phyloP scores from a whole-genome alignment of 2,113 vertebrate genomes.

The Caloenas nicobarica region DNA sequence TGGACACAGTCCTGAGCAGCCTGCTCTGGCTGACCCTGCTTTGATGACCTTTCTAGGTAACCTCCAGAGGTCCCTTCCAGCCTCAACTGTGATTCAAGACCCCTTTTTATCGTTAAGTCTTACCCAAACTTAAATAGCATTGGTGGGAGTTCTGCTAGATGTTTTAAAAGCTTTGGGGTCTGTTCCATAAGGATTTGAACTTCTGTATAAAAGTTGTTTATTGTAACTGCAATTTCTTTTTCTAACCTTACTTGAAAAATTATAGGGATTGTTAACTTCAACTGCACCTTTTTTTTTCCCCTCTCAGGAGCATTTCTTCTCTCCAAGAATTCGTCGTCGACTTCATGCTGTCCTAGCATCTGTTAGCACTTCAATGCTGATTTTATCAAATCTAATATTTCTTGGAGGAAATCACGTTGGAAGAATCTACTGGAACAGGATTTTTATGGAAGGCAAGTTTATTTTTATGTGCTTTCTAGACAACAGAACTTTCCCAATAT shows the following conservation, averaged over 20 bases:
- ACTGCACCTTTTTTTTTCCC: neutral
- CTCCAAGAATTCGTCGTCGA: constrained; percentile 80
- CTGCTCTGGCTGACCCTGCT: neutral
- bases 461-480: constrained; percentile 17
- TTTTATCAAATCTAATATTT: constrained; percentile 97
- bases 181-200: neutral
- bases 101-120: neutral
- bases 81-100: neutral
- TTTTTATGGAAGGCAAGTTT: constrained; percentile 88
- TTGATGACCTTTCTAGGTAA: neutral
- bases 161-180: neutral
- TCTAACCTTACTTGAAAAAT: neutral
- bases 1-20: neutral
- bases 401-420: constrained; percentile 91
- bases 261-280: neutral
- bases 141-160: neutral
- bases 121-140: neutral
- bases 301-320: constrained; percentile 79
- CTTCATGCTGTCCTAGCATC: constrained; percentile 85
- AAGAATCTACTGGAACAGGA: constrained; percentile 90
- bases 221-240: neutral
- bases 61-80: neutral
- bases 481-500: neutral
- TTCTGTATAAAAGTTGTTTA: neutral
- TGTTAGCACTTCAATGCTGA: constrained; percentile 90